A percentile compares a stretch with the other conserved stretches of the same genome.
phyloP scores from a whole-genome alignment of 2,113 vertebrate species.

The Rana temporaria region DNA sequence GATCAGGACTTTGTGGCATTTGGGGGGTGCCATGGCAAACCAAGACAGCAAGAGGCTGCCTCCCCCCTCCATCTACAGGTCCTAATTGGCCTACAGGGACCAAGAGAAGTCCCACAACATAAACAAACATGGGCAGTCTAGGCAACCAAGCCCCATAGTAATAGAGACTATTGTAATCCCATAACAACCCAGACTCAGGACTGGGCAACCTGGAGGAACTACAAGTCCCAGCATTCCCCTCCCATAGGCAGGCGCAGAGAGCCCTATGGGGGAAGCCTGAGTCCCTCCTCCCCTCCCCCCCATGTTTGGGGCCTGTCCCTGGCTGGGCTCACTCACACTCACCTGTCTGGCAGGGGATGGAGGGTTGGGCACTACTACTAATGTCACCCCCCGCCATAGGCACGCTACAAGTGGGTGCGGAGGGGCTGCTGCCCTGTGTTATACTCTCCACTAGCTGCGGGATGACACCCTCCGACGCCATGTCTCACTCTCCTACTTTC shows the following conservation, averaged over 20 bases:
- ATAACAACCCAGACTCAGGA: too few species aligned
- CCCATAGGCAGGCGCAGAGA: not conserved
- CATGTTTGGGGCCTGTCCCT: constrained; percentile 34
- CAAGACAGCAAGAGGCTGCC: too few species aligned
- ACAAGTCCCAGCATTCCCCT: not conserved
- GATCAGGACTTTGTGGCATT: not conserved
- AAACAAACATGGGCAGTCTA: too few species aligned
- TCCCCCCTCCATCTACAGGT: not conserved
- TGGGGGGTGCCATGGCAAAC: not conserved
- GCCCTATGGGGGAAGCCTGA: not conserved
- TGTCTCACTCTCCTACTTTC: constrained; percentile 61
- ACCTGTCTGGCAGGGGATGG: constrained; percentile 76
- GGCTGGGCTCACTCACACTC: constrained; percentile 71
- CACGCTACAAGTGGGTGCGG: constrained; percentile 61
- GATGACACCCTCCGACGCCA: constrained; percentile 65
- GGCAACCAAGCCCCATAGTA: too few species aligned
- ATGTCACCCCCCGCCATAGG: constrained; percentile 70
- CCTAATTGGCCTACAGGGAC: not conserved
- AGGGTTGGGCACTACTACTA: constrained; percentile 77
- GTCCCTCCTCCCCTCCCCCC: not conserved
- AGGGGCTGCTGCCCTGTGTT: constrained; percentile 61
- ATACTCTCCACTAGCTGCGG: constrained; percentile 69
- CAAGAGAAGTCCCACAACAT: too few species aligned
- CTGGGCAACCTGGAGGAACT: not conserved
- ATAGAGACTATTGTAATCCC: too few species aligned